Evolutionary conservation across 2,113 vertebrate genomes (phyloP).

Genomic region (Nansenia antarctica): DNA sequence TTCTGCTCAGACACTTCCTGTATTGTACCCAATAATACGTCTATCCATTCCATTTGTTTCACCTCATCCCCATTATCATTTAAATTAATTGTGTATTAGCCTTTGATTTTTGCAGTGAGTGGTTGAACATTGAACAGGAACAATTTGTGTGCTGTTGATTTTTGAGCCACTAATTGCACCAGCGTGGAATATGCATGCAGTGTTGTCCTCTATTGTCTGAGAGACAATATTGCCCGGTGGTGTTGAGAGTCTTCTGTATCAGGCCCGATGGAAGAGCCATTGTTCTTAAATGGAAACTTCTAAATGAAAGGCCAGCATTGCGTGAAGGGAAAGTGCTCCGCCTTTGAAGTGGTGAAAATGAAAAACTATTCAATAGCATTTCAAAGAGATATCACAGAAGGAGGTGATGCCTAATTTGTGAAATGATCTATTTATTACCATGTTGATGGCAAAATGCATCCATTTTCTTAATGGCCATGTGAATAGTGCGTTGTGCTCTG

Average conservation of each 20-base stretch:
- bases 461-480: slow-evolving; percentile 56
- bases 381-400: slow-evolving; percentile 53
- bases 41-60: not conserved
- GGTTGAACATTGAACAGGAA: slow-evolving; percentile 34
- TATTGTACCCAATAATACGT: slow-evolving; percentile 17
- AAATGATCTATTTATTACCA: slow-evolving; percentile 61
- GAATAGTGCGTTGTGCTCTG: slow-evolving; percentile 37
- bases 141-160: slow-evolving; percentile 54
- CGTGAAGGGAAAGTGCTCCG: slow-evolving; percentile 32
- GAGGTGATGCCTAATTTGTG: slow-evolving; percentile 59
- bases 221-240: slow-evolving; percentile 50
- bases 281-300: slow-evolving; percentile 51
- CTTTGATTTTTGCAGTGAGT: slow-evolving; percentile 46
- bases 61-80: slow-evolving; percentile 12
- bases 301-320: slow-evolving; percentile 32
- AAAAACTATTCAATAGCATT: slow-evolving; percentile 57
- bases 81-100: slow-evolving; percentile 39
- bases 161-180: slow-evolving; percentile 61
- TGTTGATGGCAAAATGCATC: slow-evolving; percentile 58
- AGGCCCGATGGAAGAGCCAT: slow-evolving; percentile 45
- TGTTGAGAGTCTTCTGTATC: slow-evolving; percentile 50
- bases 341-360: slow-evolving; percentile 50
- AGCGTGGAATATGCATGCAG: slow-evolving; percentile 31
- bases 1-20: not conserved
- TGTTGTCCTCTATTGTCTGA: slow-evolving; percentile 48